Evolutionary conservation across 1,140 invertebrate genomes (phyloP), one percentile per base, ranked within the genome.

Genomic region (Procambarus virginalis): DNA sequence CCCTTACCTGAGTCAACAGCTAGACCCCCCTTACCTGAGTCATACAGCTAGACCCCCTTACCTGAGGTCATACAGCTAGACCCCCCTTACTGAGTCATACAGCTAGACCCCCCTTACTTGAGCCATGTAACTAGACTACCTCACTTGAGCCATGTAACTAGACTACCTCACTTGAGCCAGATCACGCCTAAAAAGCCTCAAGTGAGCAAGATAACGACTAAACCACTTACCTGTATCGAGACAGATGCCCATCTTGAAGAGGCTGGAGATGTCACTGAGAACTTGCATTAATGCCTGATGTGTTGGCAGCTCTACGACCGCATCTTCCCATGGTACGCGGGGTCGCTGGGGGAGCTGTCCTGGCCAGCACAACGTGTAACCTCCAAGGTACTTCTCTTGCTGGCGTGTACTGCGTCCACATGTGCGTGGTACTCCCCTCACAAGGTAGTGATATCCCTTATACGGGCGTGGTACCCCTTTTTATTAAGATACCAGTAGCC

Each of bases 211-310:
- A 77, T 22, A 2, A 45, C 12, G 34, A 17, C 34, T 22, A 8
- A 1, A 22, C 48, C 34, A 85, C 83, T n/a, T 68, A 85, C 84
- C 84, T 86, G 84, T 86, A 22, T 86, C 84, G n/a, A 86, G 75
- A 86, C 84, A 86, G 84, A 86, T 86, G 49, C 84, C 84, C 84
- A 86, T 86, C 84, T 86, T 86, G 84, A 86, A 86, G 84, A 86
- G 70, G 84, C 84, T 73, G 73, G 73, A 76, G 49, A 86, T 73
- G 51, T 86, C 84, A 75, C 55, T 86, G 84, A 86, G 78, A 49
- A 86, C 84, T 86, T 77, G 84, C 84, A 86, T 86, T 86, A 86
- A 86, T 70, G 80, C 46, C 22, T 68, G 80, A 68, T 82, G 58
- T 68, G n/a, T 45, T 64, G 58, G 34, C 68, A 17, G 4, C 70